phyloP scores from a whole-genome alignment of 2,888 invertebrate species.

The Rhabditoides inermis region DNA sequence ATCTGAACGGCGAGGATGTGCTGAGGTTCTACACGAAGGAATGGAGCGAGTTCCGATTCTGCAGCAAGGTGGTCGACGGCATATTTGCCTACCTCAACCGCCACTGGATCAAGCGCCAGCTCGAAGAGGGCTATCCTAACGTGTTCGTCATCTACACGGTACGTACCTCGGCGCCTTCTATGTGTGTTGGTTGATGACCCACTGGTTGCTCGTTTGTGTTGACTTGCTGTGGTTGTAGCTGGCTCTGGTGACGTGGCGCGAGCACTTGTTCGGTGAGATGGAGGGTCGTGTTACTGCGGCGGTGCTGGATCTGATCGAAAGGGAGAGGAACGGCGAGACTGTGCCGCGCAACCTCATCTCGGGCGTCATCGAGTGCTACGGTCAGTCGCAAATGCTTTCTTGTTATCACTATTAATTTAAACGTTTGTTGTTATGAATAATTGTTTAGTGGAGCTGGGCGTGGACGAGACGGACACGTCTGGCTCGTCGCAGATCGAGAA shows the following conservation, averaged over 20 bases:
- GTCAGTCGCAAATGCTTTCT: too few relatives aligned
- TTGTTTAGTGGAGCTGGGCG: conserved; percentile 60
- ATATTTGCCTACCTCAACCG: conserved; percentile 93
- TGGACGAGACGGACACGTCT: conserved; percentile 64
- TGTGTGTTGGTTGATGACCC: not conserved
- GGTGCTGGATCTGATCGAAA: conserved; percentile 86
- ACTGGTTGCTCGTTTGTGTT: not conserved
- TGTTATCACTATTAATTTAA: not conserved
- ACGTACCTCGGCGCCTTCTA: conserved; percentile 18
- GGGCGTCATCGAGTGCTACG: conserved; percentile 96
- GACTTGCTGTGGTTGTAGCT: conserved; percentile 60
- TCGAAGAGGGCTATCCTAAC: conserved; percentile 91
- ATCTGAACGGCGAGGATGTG: conserved; percentile 89
- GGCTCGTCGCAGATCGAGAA: too few relatives aligned
- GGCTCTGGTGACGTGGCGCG: conserved; percentile 92
- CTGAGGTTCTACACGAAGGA: conserved; percentile 88
- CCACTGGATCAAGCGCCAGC: conserved; percentile 96
- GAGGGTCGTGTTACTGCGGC: conserved; percentile 88
- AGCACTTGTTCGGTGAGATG: conserved; percentile 81
- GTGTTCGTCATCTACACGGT: conserved; percentile 91
- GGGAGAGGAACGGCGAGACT: conserved; percentile 89
- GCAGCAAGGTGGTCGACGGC: conserved; percentile 70
- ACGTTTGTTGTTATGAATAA: not conserved
- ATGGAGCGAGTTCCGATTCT: conserved; percentile 75
- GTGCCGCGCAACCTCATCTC: conserved; percentile 91